Conservation (phyloP, 1,140 invertebrate species). For the Orchestia grillus region DNA sequence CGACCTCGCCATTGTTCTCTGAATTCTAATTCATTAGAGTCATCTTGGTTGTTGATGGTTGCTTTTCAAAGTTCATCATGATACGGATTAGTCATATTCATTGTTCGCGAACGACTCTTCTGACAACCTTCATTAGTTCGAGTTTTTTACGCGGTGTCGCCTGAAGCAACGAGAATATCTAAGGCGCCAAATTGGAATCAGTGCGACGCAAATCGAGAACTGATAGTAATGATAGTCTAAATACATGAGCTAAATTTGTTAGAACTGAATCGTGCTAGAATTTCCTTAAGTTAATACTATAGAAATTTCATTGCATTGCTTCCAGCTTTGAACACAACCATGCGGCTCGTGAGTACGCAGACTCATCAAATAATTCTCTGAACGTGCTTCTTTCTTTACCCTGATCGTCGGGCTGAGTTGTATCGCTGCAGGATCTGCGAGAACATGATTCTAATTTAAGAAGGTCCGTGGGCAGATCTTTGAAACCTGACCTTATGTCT, state of each 20-base stretch:
- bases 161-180: no score
- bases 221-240: background rate
- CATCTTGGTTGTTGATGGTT: no score
- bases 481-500: background rate
- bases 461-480: background rate
- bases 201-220: background rate
- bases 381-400: background rate
- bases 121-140: no score
- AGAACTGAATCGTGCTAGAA: background rate
- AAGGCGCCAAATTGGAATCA: no score
- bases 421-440: background rate
- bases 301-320: background rate
- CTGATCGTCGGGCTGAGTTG: background rate
- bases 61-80: no score
- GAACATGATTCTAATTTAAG: background rate
- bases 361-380: background rate
- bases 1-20: no score
- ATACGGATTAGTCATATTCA: no score
- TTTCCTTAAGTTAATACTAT: background rate
- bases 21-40: no score
- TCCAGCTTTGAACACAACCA: background rate
- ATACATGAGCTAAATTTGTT: background rate
- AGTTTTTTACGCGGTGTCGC: no score
- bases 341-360: background rate
- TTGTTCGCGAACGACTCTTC: no score